Evolutionary conservation across 2,888 invertebrate species (phyloP).

Genomic region (Cheilosia urbana): DNA sequence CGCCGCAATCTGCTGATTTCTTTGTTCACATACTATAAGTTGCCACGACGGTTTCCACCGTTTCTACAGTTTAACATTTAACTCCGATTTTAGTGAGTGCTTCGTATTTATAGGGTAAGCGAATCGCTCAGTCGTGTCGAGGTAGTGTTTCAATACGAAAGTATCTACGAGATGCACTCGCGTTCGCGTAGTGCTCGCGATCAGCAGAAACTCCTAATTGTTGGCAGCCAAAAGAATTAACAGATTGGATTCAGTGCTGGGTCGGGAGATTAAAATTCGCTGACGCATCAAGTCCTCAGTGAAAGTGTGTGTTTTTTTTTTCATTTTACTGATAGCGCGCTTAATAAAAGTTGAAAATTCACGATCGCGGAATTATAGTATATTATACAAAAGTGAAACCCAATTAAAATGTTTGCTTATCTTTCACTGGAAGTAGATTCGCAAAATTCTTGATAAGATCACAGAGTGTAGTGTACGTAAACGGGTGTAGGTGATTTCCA

Average conservation of each 20-base stretch:
- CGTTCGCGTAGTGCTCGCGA: constrained; percentile 57
- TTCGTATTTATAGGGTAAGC: constrained; percentile 34
- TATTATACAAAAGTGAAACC: constrained; percentile 18
- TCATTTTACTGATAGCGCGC: constrained; percentile 6
- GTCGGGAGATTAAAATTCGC: constrained; percentile 43
- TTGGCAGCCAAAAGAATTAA: constrained; percentile 17
- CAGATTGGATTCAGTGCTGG: constrained; percentile 35
- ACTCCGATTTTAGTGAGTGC: constrained; percentile 3
- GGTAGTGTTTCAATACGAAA: constrained; percentile 58
- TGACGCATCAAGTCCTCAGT: constrained; percentile 65
- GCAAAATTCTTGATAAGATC: constrained; percentile 52
- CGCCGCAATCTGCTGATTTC: constrained; percentile 7
- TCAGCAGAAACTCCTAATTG: constrained; percentile 63
- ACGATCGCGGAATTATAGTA: constrained; percentile 32
- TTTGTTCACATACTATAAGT: constrained; percentile 27
- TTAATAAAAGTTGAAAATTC: constrained; percentile 14
- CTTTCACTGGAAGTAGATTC: constrained; percentile 47
- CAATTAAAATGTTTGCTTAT: constrained; percentile 55
- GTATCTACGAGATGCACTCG: constrained; percentile 63
- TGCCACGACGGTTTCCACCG: constrained; percentile 30
- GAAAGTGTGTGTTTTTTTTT: constrained; percentile 53
- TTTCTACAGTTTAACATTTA: neutral
- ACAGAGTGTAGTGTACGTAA: constrained; percentile 39
- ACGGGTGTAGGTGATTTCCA: constrained; percentile 35
- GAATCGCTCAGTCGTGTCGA: constrained; percentile 57